Conservation (phyloP, 1,140 invertebrate species). For the Scaptodrosophila lebanonensis region DNA sequence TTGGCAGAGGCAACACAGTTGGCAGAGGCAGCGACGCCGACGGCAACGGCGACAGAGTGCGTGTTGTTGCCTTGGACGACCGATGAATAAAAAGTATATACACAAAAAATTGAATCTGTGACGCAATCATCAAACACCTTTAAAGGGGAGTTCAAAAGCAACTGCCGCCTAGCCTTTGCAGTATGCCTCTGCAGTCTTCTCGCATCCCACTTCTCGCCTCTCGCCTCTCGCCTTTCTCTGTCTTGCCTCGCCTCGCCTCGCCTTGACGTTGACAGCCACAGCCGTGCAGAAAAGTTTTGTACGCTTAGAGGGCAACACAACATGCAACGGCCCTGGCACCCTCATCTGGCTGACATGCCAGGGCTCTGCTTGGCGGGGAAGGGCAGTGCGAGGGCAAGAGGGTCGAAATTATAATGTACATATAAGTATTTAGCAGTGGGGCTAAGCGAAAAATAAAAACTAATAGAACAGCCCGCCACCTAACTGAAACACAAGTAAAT, state of each 20-base stretch:
- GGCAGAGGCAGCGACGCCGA: no score
- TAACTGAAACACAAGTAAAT: constrained; percentile 55
- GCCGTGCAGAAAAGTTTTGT: constrained; percentile 43
- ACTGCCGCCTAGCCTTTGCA: no score
- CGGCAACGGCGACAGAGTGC: no score
- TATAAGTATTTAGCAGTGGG: constrained; percentile 44
- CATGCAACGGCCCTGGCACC: constrained; percentile 47
- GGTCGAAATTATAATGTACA: constrained; percentile 38
- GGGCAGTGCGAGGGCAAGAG: constrained; percentile 7
- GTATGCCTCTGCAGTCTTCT: no score
- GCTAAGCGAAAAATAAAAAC: constrained; percentile 42
- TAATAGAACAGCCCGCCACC: no score
- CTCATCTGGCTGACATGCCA: constrained; percentile 51
- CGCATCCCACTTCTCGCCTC: background rate
- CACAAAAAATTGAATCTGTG: background rate
- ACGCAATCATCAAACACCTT: background rate
- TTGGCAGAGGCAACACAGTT: no score
- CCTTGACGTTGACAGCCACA: constrained; percentile 60
- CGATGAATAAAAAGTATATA: background rate
- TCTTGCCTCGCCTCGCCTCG: constrained; percentile 14
- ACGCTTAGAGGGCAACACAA: no score
- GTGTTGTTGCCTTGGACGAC: no score
- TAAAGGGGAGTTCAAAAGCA: background rate
- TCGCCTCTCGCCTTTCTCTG: background rate
- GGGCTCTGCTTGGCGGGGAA: background rate